Evolutionary conservation across 2,797 vertebrate genomes (phyloP).

Genomic region (Lagocephalus sceleratus): DNA sequence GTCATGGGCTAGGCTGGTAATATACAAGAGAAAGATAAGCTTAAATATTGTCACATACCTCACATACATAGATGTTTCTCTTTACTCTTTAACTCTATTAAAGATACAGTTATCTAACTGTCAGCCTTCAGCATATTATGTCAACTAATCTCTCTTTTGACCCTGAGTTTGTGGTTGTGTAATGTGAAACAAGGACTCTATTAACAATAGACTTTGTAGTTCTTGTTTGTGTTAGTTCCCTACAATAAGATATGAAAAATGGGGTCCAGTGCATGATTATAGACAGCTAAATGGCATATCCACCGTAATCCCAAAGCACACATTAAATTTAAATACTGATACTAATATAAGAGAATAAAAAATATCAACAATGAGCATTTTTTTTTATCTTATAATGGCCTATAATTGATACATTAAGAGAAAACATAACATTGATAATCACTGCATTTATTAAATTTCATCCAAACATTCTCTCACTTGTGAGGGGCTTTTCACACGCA

Average conservation of each 20-base stretch:
- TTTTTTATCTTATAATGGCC: too few relatives aligned
- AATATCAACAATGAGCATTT: too few relatives aligned
- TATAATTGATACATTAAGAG: too few relatives aligned
- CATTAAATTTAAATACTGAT: too few relatives aligned
- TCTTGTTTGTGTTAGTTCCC: constrained; percentile 31
- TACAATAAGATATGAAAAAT: constrained; percentile 18
- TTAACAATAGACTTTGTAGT: constrained; percentile 63
- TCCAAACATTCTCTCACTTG: too few relatives aligned
- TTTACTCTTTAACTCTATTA: too few relatives aligned
- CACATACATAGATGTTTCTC: too few relatives aligned
- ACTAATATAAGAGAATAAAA: too few relatives aligned
- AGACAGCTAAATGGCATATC: background rate
- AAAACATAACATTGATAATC: too few relatives aligned
- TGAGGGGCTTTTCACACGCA: constrained; percentile 4
- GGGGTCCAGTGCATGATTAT: constrained; percentile 20
- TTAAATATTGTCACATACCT: background rate
- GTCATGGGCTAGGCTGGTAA: background rate
- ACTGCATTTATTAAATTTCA: too few relatives aligned
- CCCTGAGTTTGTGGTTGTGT: constrained; percentile 37
- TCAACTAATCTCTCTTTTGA: constrained; percentile 2
- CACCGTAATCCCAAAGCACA: too few relatives aligned
- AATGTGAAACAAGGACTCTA: constrained; percentile 56
- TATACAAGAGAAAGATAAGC: background rate
- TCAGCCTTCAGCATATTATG: background rate
- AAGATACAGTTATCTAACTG: background rate